Conservation (phyloP, 2,797 vertebrate species). For the Malurus leucopterus region DNA sequence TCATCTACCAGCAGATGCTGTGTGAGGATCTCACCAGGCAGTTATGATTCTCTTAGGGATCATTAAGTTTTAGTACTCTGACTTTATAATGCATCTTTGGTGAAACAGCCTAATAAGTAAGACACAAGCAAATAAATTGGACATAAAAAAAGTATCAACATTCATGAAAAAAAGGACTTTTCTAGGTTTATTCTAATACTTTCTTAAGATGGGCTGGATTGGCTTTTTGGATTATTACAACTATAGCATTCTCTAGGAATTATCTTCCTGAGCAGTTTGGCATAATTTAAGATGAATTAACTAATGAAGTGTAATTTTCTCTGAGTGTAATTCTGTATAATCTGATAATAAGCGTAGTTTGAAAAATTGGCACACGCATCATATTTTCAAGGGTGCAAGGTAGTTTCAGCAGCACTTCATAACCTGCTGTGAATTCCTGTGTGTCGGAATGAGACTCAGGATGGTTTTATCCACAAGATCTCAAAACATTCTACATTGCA, state of each 20-base stretch:
- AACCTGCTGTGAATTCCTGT: constrained; percentile 12
- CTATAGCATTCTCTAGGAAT: background rate
- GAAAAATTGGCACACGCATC: background rate
- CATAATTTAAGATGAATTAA: constrained; percentile 28
- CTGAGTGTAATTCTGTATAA: constrained; percentile 50
- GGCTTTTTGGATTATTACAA: background rate
- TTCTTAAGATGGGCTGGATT: background rate
- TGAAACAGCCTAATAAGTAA: background rate
- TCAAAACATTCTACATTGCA: background rate
- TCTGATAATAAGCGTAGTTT: constrained; percentile 45
- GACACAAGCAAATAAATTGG: background rate
- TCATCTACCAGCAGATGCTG: background rate
- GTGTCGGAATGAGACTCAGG: constrained; percentile 28
- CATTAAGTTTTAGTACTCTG: background rate
- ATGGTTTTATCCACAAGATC: background rate
- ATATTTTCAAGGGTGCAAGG: background rate
- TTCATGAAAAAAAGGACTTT: background rate
- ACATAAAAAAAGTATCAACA: background rate
- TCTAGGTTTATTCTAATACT: background rate
- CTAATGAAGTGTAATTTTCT: constrained; percentile 47
- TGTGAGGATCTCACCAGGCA: background rate
- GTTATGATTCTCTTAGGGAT: background rate
- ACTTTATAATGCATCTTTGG: background rate
- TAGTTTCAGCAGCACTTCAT: background rate
- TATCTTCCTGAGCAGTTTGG: constrained; percentile 16